phyloP scores from a whole-genome alignment of 2,113 vertebrate genomes.

The Caloenas nicobarica region DNA sequence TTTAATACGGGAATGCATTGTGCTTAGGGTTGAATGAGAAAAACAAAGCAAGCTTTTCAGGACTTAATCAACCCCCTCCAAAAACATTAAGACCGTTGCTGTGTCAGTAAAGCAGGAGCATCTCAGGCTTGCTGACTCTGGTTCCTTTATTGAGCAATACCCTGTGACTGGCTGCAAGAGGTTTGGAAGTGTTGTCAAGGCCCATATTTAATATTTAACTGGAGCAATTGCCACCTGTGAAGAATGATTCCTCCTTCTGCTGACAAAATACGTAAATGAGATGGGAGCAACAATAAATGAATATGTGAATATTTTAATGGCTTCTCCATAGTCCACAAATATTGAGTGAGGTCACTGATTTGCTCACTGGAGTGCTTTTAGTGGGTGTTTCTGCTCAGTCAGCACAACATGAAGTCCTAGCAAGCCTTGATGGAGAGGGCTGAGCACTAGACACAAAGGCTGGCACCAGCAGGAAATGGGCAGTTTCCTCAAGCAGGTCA shows the following conservation, averaged over 20 bases:
- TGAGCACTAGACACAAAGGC: neutral
- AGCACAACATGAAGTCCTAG: constrained; percentile 15
- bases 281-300: neutral
- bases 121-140: neutral
- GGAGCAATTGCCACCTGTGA: neutral
- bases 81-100: neutral
- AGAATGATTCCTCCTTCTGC: neutral
- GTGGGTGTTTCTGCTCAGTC: constrained; percentile 6
- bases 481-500: constrained; percentile 35
- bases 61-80: neutral
- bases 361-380: neutral
- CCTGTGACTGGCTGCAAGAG: neutral
- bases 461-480: constrained; percentile 47
- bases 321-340: neutral
- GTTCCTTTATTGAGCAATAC: neutral
- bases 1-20: neutral
- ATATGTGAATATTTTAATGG: neutral
- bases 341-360: neutral
- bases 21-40: neutral
- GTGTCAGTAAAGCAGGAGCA: neutral
- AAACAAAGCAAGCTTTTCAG: constrained; percentile 4
- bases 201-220: neutral
- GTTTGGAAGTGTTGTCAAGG: neutral
- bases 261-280: neutral
- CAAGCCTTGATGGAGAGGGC: neutral